A percentile compares a stretch with the other conserved stretches of the same genome.
Evolutionary conservation across 2,113 vertebrate species (phyloP).

Genomic region (Myotis yumanensis): DNA sequence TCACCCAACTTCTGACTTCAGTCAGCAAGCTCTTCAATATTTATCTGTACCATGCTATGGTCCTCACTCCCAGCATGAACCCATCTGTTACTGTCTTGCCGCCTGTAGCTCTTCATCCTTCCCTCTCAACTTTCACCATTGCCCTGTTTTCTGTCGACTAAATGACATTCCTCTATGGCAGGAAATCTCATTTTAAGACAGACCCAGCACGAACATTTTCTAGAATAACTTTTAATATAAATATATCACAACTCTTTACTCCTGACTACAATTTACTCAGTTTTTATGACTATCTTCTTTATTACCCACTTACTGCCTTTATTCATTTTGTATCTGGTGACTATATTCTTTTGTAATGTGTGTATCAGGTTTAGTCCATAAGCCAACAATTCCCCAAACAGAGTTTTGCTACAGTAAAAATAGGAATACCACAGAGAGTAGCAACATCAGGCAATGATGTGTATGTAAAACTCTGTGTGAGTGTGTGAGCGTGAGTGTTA

Average conservation of each 20-base stretch:
- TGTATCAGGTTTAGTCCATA: background rate
- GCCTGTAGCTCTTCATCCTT: background rate
- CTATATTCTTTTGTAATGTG: background rate
- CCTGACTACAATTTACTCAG: background rate
- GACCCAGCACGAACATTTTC: background rate
- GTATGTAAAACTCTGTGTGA: background rate
- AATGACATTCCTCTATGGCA: background rate
- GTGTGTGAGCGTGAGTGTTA: background rate
- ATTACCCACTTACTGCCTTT: background rate
- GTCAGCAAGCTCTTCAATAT: background rate
- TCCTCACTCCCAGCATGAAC: background rate
- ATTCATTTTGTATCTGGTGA: background rate
- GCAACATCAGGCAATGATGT: background rate
- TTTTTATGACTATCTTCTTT: background rate
- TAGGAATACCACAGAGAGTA: background rate
- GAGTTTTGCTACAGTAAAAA: background rate
- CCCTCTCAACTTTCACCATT: background rate
- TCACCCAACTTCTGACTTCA: background rate
- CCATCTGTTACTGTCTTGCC: background rate
- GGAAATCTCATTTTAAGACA: background rate
- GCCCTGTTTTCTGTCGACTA: background rate
- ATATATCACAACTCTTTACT: background rate
- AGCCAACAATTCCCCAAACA: background rate
- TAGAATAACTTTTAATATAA: constrained; percentile 12
- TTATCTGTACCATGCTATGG: background rate